Percentiles rank a stretch among this genome's conserved stretches.
Conservation (phyloP, 2,797 vertebrate genomes). For the Cyprinodon diabolis region DNA sequence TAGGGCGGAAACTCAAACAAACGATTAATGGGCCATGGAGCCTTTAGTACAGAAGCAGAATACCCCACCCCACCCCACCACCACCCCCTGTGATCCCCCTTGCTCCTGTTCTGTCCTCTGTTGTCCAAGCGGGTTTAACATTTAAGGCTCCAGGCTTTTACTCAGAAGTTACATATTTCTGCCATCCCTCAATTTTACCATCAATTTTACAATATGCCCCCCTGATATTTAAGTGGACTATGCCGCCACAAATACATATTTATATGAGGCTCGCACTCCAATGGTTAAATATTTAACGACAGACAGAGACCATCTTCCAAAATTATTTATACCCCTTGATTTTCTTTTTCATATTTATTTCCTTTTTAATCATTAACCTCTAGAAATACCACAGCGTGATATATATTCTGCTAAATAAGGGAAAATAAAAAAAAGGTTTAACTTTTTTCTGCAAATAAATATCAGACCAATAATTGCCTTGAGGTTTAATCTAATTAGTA, state of each 20-base stretch:
- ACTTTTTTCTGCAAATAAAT: background rate
- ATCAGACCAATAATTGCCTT: background rate
- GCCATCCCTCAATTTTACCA: constrained; percentile 34
- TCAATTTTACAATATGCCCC: background rate
- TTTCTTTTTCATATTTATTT: background rate
- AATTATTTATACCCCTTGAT: background rate
- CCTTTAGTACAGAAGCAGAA: constrained; percentile 75
- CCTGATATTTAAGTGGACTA: constrained; percentile 29
- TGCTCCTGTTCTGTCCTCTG: constrained; percentile 55
- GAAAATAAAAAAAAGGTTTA: background rate
- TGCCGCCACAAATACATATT: constrained; percentile 5
- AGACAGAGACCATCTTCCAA: background rate
- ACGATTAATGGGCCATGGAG: constrained; percentile 84
- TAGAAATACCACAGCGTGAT: background rate
- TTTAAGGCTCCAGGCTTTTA: constrained; percentile 63
- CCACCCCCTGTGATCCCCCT: constrained; percentile 49
- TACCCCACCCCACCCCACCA: constrained; percentile 41
- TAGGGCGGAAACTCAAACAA: constrained; percentile 86
- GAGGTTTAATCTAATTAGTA: background rate
- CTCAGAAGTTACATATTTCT: constrained; percentile 54
- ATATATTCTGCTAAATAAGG: background rate
- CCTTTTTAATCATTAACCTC: background rate
- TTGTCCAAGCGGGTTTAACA: constrained; percentile 56
- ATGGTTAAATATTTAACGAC: background rate
- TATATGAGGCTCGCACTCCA: constrained; percentile 1